Evolutionary conservation across 2,113 vertebrate species (phyloP).

Genomic region (Castor canadensis): DNA sequence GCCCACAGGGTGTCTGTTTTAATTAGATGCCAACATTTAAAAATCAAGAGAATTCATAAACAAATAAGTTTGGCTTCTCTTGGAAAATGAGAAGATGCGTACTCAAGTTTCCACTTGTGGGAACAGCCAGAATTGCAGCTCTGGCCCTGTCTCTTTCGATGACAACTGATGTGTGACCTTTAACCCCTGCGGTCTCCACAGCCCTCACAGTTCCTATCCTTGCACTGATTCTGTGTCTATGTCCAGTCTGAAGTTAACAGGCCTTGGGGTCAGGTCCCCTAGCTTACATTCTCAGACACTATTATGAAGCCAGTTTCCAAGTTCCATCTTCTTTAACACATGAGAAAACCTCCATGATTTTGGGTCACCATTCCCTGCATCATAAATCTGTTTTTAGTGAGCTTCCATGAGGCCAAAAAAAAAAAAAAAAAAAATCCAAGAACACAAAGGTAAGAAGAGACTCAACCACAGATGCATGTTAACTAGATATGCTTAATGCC

Average conservation of each 20-base stretch:
- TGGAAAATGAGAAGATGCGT: neutral
- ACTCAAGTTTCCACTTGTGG: neutral
- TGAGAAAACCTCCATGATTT: neutral
- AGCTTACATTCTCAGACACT: neutral
- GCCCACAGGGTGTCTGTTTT: neutral
- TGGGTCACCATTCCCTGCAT: neutral
- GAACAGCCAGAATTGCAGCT: neutral
- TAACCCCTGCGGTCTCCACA: neutral
- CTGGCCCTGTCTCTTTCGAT: neutral
- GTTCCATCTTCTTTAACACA: neutral
- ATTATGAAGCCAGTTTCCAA: neutral
- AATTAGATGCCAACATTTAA: constrained; percentile 17
- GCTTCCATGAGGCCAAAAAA: neutral
- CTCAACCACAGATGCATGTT: neutral
- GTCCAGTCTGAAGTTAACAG: neutral
- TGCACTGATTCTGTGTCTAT: accelerated
- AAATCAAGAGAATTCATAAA: neutral
- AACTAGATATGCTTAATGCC: neutral
- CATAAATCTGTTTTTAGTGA: neutral
- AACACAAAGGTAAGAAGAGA: neutral
- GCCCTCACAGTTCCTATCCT: neutral
- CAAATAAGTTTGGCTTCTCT: neutral
- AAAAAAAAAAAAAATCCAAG: neutral
- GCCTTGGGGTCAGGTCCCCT: no score
- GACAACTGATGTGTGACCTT: neutral